Conservation (phyloP, 2,888 invertebrate genomes). For the Perdita meconis region DNA sequence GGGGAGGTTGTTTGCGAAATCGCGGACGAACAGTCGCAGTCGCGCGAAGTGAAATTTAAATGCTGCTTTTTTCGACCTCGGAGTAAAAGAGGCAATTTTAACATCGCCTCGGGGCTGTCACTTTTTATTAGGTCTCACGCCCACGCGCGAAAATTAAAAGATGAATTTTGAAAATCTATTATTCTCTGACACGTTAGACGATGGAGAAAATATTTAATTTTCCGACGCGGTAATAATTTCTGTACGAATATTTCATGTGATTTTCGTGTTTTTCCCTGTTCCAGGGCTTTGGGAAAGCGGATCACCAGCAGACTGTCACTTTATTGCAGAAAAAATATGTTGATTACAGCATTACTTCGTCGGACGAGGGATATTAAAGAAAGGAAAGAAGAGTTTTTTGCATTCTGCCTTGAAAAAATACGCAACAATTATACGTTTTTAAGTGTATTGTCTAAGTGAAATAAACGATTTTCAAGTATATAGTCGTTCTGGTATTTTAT, state of each 20-base stretch:
- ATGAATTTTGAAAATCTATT: conserved; percentile 1
- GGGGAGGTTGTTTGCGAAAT: too few relatives aligned
- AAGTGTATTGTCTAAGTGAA: conserved; percentile 1
- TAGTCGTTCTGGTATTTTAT: too few relatives aligned
- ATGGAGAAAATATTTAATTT: not conserved
- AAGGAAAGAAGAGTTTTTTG: not conserved
- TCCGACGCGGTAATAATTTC: not conserved
- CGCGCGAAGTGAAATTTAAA: not conserved
- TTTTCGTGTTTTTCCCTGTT: conserved; percentile 70
- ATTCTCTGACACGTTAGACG: not conserved
- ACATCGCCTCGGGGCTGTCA: not conserved
- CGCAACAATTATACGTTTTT: not conserved
- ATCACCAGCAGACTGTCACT: conserved; percentile 91
- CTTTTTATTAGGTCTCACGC: not conserved
- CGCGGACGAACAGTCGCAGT: not conserved
- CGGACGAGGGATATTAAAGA: conserved; percentile 88
- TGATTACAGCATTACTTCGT: conserved; percentile 91
- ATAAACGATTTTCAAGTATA: conserved; percentile 16
- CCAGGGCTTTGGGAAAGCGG: conserved; percentile 95
- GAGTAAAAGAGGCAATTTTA: conserved; percentile 5
- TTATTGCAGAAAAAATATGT: conserved; percentile 90
- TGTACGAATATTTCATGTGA: not conserved
- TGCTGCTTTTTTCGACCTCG: not conserved
- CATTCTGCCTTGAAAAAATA: not conserved
- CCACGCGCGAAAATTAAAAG: not conserved